These are phyloP conservation scores for Rhinoderma darwinii DNA, from an alignment of 2,113 vertebrate species.

Conservation along the genomic window DNA sequence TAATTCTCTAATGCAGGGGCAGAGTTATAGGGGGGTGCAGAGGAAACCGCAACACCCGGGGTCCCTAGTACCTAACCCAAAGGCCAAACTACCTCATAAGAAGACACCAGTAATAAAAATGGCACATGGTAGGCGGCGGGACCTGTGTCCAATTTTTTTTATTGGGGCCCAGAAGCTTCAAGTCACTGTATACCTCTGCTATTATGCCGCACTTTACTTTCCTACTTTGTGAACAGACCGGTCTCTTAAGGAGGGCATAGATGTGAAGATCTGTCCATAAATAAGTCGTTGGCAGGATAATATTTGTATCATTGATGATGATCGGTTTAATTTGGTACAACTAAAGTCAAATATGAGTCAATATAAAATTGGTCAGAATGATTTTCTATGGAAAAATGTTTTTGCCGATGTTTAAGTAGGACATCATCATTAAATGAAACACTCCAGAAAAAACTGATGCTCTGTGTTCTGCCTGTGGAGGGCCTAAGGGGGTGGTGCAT, in stretches of 20 bases:
- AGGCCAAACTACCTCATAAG: background rate
- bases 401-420: no score
- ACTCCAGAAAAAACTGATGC: background rate
- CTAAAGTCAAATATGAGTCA: background rate
- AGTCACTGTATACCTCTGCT: background rate
- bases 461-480: no score
- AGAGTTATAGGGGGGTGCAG: background rate
- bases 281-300: background rate
- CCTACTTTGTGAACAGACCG: background rate
- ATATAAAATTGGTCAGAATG: background rate
- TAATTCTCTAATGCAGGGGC: background rate
- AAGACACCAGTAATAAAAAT: background rate
- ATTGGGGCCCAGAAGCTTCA: background rate
- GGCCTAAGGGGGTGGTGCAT: no score
- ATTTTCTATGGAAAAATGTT: background rate
- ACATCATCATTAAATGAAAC: background rate
- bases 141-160: no score
- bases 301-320: background rate
- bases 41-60: no score
- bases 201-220: no score
- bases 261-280: no score
- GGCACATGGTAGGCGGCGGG: background rate
- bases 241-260: background rate
- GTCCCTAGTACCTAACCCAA: background rate
- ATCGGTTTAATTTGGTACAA: background rate